phyloP scores from a whole-genome alignment of 2,113 vertebrate species.

The Nycticryphes semicollaris region DNA sequence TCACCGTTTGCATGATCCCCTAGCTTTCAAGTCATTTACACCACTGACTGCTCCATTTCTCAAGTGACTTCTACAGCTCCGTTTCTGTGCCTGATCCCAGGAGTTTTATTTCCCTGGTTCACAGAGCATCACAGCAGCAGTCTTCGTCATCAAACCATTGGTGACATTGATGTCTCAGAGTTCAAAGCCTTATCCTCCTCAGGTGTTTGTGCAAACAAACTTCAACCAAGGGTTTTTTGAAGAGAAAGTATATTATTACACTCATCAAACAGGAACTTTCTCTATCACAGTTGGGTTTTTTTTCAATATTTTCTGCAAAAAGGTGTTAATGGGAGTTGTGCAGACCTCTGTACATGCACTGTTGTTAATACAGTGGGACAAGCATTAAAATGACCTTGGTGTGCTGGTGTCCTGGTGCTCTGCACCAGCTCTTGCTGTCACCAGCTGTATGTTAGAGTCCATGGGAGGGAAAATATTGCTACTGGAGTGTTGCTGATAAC shows the following conservation, averaged over 20 bases:
- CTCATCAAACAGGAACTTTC: neutral
- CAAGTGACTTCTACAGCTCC: neutral
- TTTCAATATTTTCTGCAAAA: neutral
- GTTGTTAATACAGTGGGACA: neutral
- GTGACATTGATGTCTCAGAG: neutral
- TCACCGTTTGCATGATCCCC: neutral
- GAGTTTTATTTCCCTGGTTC: neutral
- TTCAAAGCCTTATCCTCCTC: neutral
- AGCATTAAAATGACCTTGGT: accelerated
- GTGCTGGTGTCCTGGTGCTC: neutral
- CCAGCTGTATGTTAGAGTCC: neutral
- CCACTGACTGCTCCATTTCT: constrained; percentile 8
- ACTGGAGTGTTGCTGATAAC: neutral
- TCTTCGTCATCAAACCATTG: neutral
- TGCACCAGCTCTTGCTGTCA: neutral
- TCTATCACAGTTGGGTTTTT: neutral
- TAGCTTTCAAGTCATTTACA: neutral
- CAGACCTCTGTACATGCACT: neutral
- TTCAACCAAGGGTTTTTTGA: neutral
- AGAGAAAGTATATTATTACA: neutral
- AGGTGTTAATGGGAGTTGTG: accelerated
- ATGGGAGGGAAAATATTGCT: neutral
- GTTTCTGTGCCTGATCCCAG: neutral
- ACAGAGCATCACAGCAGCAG: neutral
- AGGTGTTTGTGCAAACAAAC: neutral